These are phyloP conservation scores for Gorsachius magnificus DNA, from an alignment of 2,797 vertebrate genomes.

Conservation along the genomic window DNA sequence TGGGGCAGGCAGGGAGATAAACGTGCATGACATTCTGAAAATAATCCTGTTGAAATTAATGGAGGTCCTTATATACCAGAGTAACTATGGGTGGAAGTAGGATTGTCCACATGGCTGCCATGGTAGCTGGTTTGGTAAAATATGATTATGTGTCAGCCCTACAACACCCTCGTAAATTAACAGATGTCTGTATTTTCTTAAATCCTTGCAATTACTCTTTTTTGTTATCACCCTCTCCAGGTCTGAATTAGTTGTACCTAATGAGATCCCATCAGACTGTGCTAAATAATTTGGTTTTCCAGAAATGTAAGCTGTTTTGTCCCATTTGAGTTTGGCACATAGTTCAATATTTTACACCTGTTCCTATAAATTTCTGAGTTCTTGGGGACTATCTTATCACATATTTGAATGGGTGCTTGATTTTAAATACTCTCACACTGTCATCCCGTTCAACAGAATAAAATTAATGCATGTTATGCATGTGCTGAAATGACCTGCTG, in stretches of 20 bases:
- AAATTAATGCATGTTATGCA: neutral
- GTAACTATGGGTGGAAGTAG: neutral
- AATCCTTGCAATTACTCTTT: neutral
- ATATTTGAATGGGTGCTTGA: neutral
- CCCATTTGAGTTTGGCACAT: neutral
- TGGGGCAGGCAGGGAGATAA: neutral
- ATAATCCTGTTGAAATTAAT: neutral
- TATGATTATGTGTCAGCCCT: neutral
- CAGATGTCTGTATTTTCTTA: neutral
- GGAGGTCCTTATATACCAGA: neutral
- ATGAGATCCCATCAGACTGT: neutral
- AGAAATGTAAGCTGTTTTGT: conserved; percentile 3
- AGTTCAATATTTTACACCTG: neutral
- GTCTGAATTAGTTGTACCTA: neutral
- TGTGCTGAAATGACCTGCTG: neutral
- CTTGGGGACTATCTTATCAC: neutral
- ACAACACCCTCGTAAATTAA: neutral
- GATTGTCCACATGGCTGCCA: neutral
- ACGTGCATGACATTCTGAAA: neutral
- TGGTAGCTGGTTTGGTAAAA: neutral
- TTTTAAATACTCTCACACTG: neutral
- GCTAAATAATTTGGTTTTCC: neutral
- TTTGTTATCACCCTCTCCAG: neutral
- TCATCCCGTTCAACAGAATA: neutral
- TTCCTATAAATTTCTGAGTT: neutral